Base-by-base conservation (phyloP, 2,888 invertebrate species). In the Drosophila quinaria region DNA sequence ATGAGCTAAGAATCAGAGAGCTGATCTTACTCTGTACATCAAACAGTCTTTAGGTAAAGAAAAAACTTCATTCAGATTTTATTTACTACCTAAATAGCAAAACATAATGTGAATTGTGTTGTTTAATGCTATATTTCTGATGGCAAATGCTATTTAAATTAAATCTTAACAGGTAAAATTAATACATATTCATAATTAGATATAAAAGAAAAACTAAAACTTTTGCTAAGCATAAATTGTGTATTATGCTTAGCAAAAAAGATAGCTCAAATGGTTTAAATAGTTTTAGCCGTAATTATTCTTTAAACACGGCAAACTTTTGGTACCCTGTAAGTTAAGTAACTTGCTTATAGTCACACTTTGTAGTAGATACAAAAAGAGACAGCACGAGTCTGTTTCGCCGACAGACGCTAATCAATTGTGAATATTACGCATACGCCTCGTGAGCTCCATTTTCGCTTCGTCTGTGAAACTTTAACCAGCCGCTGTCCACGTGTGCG, bases 401-500 rank as follows among this genome's bases (percentile, higher is more conserved):
- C 61, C 50, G 2, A 17, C 17, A 22, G 35, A 10, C 51, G 62
- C 59, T 60, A 78, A 78, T 68, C 66, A 67, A 49, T 15, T 37
- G 33, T 33, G 17, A 37, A 78, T 17, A 58, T 72, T 63, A 22
- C 39, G 15, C 46, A 62, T 59, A 47, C 41, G 50, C 41, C 61
- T 29, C 55, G 67, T 56, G 41, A 31, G 37, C 44, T 58, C 25
- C 29, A 29, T 15, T 64, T 41, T 19, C 42, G 6, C 29, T 4
- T 25, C 15, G 29, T 11, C 22, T 22, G 31, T 13, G 37, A 31
- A 35, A n/a, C 29, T 17, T 5, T 6, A 35, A 17, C 19, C 82
- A 85, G 63, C 65, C 51, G 62, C 67, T 62, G 65, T 15, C 80
- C 80, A 71, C 88, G 88, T 83, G 81, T 22, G 44, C 41, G 4